phyloP scores from a whole-genome alignment of 2,797 vertebrate species.

The Lacerta agilis region DNA sequence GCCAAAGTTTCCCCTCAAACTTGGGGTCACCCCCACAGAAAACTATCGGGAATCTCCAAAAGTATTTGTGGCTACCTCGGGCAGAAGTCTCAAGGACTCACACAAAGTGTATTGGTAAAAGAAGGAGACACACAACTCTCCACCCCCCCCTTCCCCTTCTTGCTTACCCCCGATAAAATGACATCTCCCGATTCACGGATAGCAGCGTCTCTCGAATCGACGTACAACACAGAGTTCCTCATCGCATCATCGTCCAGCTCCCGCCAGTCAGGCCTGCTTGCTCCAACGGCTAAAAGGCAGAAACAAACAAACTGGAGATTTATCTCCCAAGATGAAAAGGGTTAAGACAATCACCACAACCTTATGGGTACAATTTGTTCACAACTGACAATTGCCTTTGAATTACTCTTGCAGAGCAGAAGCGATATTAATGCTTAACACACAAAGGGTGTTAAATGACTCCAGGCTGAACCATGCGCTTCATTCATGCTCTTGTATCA shows the following conservation, averaged over 20 bases:
- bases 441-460: background rate
- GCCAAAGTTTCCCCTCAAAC: too few relatives aligned
- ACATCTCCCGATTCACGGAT: constrained; percentile 90
- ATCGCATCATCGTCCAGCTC: constrained; percentile 91
- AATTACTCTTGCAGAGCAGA: background rate
- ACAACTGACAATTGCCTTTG: background rate
- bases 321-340: constrained; percentile 1
- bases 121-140: background rate
- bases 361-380: background rate
- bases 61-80: background rate
- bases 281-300: constrained; percentile 86
- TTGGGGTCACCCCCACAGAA: too few relatives aligned
- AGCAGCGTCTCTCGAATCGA: constrained; percentile 91
- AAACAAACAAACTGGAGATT: background rate
- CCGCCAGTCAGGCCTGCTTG: constrained; percentile 91
- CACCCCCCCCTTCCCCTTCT: background rate
- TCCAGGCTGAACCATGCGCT: background rate
- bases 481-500: background rate
- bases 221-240: constrained; percentile 87
- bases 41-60: too few relatives aligned
- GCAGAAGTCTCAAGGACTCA: background rate
- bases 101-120: background rate
- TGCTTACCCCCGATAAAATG: constrained; percentile 88
- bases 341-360: background rate
- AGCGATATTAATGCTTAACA: background rate